phyloP scores from a whole-genome alignment of 2,113 vertebrate species.

The Todiramphus saurophagus region DNA sequence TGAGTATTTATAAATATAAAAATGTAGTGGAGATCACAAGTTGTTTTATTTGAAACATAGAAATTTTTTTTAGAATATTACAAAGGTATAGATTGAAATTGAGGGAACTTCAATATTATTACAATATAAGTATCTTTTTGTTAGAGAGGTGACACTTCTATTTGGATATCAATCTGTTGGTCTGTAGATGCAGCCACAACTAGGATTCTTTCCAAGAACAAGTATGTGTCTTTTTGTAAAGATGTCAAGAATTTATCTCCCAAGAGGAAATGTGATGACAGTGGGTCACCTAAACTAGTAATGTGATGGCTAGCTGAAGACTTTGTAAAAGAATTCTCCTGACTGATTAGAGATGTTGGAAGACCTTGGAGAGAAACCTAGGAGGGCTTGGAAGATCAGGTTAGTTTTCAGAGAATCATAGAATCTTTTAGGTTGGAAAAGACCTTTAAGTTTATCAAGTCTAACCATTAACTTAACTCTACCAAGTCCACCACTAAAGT shows the following conservation, averaged over 20 bases:
- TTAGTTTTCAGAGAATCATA: too few relatives aligned
- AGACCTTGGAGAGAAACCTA: background rate
- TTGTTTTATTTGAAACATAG: background rate
- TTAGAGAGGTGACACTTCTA: background rate
- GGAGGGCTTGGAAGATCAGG: too few relatives aligned
- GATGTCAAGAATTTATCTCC: background rate
- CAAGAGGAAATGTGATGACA: background rate
- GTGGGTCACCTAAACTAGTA: background rate
- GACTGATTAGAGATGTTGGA: background rate
- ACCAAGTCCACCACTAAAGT: too few relatives aligned
- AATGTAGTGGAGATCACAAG: background rate
- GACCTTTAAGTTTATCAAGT: too few relatives aligned
- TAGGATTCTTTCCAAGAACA: background rate
- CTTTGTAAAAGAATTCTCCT: background rate
- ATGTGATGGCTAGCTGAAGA: background rate
- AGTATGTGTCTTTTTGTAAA: background rate
- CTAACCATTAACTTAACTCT: too few relatives aligned
- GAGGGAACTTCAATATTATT: background rate
- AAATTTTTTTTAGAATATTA: background rate
- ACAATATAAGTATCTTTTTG: background rate
- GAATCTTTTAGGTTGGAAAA: too few relatives aligned
- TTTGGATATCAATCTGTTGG: background rate
- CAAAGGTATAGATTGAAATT: background rate
- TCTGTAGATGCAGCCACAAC: background rate
- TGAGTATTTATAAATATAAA: constrained; percentile 64